Evolutionary conservation across 2,797 vertebrate species (phyloP).

Genomic region (Crocodylus rhombifer): DNA sequence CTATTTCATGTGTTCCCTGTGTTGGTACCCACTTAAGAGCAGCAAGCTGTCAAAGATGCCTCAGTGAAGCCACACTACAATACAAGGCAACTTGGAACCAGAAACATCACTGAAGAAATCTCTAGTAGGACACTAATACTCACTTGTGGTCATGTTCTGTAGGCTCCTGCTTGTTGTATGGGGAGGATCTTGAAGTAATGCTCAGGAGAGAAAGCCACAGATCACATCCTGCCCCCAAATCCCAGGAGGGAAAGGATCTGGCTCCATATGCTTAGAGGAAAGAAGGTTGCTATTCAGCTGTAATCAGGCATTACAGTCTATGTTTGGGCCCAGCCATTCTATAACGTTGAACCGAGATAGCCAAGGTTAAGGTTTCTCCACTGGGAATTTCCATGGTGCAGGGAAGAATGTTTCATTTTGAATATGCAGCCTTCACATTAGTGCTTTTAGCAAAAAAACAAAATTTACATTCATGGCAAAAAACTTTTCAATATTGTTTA

Average conservation of each 20-base stretch:
- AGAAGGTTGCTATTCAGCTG: conserved; percentile 61
- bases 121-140: background rate
- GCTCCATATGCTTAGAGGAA: conserved; percentile 44
- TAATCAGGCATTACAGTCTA: conserved; percentile 25
- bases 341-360: conserved; percentile 47
- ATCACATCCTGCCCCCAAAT: conserved; percentile 41
- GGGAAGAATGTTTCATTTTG: background rate
- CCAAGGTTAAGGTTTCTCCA: conserved; percentile 45
- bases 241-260: conserved; percentile 37
- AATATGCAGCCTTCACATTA: background rate
- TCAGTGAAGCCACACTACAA: background rate
- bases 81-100: background rate
- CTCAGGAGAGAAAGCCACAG: conserved; percentile 24
- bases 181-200: conserved; percentile 39
- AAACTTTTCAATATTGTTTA: background rate
- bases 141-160: background rate
- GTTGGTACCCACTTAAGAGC: background rate
- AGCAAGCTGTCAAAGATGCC: conserved; percentile 32
- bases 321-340: conserved; percentile 17
- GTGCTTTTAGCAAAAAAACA: background rate
- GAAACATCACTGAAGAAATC: background rate
- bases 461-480: background rate
- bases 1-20: conserved; percentile 18
- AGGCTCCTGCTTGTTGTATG: conserved; percentile 15
- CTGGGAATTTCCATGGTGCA: conserved; percentile 43